phyloP scores from a whole-genome alignment of 1,140 invertebrate genomes.

The Eulimnadia texana region DNA sequence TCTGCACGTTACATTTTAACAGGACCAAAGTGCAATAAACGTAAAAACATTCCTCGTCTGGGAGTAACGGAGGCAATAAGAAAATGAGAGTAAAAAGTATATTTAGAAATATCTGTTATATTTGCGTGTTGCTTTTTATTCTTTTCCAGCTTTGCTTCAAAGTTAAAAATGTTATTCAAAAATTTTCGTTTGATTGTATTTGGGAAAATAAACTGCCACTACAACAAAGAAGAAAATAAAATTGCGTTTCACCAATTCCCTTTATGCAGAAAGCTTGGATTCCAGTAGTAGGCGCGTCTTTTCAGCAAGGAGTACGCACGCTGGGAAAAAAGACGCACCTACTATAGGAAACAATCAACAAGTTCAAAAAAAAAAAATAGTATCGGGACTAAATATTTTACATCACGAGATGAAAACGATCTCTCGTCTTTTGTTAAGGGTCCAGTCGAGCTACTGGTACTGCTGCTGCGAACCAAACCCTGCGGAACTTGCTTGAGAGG shows the following conservation, averaged over 20 bases:
- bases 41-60: background rate
- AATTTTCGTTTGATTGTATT: too few species aligned
- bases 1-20: background rate
- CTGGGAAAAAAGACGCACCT: background rate
- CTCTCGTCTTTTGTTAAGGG: background rate
- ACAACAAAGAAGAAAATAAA: too few species aligned
- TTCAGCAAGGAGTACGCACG: background rate
- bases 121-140: too few species aligned
- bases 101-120: too few species aligned
- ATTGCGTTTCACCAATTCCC: too few species aligned
- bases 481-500: background rate
- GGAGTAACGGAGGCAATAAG: too few species aligned
- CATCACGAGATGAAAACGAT: background rate
- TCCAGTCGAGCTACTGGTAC: conserved; percentile 9
- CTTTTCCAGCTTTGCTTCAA: too few species aligned
- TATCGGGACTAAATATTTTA: background rate
- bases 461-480: conserved; percentile 13
- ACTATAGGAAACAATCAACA: background rate
- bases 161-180: too few species aligned
- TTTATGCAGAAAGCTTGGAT: background rate
- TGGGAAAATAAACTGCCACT: too few species aligned
- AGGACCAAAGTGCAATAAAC: background rate
- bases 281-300: background rate
- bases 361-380: background rate
- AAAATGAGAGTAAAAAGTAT: too few species aligned